phyloP scores from a whole-genome alignment of 2,113 vertebrate species.

The Noturus placidus region DNA sequence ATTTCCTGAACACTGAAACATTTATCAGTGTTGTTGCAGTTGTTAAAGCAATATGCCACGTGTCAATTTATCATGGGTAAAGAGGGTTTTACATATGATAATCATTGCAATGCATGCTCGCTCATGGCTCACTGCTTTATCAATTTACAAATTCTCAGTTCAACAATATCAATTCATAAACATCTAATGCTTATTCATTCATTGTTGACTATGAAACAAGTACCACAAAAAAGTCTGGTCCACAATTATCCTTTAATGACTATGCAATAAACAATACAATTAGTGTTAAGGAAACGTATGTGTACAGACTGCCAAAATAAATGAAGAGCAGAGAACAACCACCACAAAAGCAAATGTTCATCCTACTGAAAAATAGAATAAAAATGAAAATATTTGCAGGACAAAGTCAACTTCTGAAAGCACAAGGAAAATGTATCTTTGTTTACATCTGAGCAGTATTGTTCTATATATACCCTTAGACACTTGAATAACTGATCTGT shows the following conservation, averaged over 20 bases:
- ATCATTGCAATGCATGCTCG: not conserved
- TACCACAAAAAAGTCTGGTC: conserved; percentile 75
- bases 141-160: not conserved
- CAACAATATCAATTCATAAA: not conserved
- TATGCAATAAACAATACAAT: conserved; percentile 91
- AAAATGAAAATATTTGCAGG: conserved; percentile 40
- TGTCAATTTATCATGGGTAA: not conserved
- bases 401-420: conserved; percentile 43
- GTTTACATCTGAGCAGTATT: conserved; percentile 37
- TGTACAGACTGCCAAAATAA: conserved; percentile 78
- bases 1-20: not conserved
- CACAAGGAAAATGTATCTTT: conserved; percentile 32
- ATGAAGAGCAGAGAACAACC: conserved; percentile 63
- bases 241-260: conserved; percentile 86
- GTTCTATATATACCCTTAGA: conserved; percentile 46
- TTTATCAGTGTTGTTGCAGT: not conserved
- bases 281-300: conserved; percentile 84
- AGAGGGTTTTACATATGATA: not conserved
- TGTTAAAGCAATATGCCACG: not conserved
- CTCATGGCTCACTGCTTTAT: not conserved
- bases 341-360: conserved; percentile 61
- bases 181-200: not conserved
- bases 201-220: not conserved
- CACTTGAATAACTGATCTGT: conserved; percentile 24
- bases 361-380: conserved; percentile 46